Evolutionary conservation across 2,113 vertebrate species (phyloP), one percentile per base, ranked within the genome.

Genomic region (Periophthalmus modestus): DNA sequence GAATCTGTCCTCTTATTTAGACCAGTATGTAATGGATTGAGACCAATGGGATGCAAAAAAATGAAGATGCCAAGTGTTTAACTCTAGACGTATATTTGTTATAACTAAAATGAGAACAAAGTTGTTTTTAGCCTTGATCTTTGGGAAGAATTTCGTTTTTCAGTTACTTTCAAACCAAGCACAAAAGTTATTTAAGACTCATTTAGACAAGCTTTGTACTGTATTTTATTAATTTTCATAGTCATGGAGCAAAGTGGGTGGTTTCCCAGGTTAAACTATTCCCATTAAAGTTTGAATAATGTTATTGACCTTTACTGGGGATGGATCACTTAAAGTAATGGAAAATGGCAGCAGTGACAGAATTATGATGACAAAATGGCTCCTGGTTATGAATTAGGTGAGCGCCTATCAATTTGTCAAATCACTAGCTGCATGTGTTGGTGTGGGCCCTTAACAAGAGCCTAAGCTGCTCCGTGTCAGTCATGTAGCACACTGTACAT

Each of bases 261-360:
- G 74, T 86, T 85, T 87, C 72, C 81, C 77, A 87, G 86, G 88
- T 90, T 90, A 84, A 87, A 91, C 84, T 75, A 74, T 85, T 89
- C 71, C 82, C 81, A 90, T 88, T 89, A 91, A 88, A 88, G 77
- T 87, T 86, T 88, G 85, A 90, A 90, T 89, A 88, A 89, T 91
- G 86, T 75, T 84, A 81, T 83, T 88, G 87, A 90, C 88, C 87
- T 91, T 92, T 90, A 85, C 83, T 79, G 82, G 73, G 74, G 70
- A 88, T 79, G 85, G 82, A 89, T 89, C 87, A 89, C 83, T 79
- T 86, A 79, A 90, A 90, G 84, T 86, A 87, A 87, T 83, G 81
- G 77, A 75, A 87, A 86, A 87, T 73, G 75, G 85, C 73, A 75
- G 55, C 74, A 75, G 78, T 82, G 89, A 87, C 80, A 84, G 85